Base-by-base conservation (phyloP, 2,797 vertebrate species). In the Anniella stebbinsi region DNA sequence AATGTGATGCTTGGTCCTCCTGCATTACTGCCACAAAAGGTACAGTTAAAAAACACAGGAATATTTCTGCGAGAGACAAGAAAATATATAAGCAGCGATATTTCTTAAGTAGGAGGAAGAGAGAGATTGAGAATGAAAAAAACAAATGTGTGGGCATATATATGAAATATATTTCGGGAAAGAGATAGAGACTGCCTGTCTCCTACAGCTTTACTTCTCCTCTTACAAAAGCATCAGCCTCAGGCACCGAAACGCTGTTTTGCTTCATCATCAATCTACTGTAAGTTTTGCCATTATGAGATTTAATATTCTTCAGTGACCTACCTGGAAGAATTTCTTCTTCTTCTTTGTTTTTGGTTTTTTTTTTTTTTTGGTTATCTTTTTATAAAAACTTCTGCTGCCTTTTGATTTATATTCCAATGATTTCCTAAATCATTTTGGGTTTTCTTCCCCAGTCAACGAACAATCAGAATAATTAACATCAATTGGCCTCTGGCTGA, bases 81-180 rank as follows among this genome's bases (percentile, higher is more conserved):
- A 57, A 7, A 15, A 60, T 38, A 57, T 51, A 66, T 15, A 84
- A 38, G 28, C 12, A 82, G 28, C 70, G 41, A 30, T 17, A 51
- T 69, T 80, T 76, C 54, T 30, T 13, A 67, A 89, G 54, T 78
- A 63, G 7, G 51, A 80, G 57, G 33, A 67, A 84, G 48, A 51
- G 51, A 76, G 38, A 72, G 30, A 75, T 3, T 73, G 30, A 88
- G 25, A 54, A 38, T 23, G 2, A 28, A 23, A 57, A 38, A 36
- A 23, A n/a, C n/a, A n/a, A n/a, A 18, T 45, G 17, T 73, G 4
- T 36, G 66, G 94, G 94, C 94, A 93, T 94, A 94, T 95, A 93
- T 87, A 89, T 21, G 86, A 90, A 87, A 93, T 94, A 93, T 57
- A 70, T 88, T 93, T 91, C 92, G 88, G 91, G 91, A 87, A 92